Base-by-base conservation (phyloP, 2,113 vertebrate genomes). In the Tetrao urogallus region DNA sequence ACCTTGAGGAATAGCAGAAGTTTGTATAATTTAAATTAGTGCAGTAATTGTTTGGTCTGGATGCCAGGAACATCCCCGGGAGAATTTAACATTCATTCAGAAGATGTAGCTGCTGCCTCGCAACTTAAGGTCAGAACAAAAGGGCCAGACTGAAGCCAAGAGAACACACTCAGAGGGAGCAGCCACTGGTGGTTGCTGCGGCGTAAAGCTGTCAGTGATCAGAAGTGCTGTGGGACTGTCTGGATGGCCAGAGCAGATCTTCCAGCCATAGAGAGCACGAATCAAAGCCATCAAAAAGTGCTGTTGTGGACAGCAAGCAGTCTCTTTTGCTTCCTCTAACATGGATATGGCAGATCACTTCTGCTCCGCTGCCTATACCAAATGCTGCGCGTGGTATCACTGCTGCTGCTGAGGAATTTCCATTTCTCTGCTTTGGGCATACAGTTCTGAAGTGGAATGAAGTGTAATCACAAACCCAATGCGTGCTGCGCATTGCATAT, bases 11-110 rank as follows among this genome's bases (percentile, higher is more conserved):
- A 97, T 57, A 95, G 73, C 57, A 67, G 63, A 34, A 94, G 50
- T 97, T 94, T 92, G 82, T 95, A 40, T 89, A 92, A 97, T 92
- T 95, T 88, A 96, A 86, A 96, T 93, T 90, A 95, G 82, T 70
- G 57, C 69, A 94, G 92, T 94, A 97, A 96, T 92, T 94, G 91
- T 95, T 96, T 92, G 76, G 88, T 90, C 88, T 32, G 90, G 86
- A 90, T 77, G 73, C 86, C 84, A 91, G 36, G 88, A 83, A 82
- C 60, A 69, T 90, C 88, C 90, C 79, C 74, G 60, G 50, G 65
- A 52, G 36, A 81, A 92, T 85, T 94, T 91, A 92, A 48, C 65
- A 88, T 86, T 91, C 30, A 64, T 79, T 83, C 72, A 88, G 50
- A 75, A 91, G 70, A 76, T 30, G 54, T 36, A 63, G 85, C 60